phyloP scores from a whole-genome alignment of 2,113 vertebrate genomes.

The Glaucidium brasilianum region DNA sequence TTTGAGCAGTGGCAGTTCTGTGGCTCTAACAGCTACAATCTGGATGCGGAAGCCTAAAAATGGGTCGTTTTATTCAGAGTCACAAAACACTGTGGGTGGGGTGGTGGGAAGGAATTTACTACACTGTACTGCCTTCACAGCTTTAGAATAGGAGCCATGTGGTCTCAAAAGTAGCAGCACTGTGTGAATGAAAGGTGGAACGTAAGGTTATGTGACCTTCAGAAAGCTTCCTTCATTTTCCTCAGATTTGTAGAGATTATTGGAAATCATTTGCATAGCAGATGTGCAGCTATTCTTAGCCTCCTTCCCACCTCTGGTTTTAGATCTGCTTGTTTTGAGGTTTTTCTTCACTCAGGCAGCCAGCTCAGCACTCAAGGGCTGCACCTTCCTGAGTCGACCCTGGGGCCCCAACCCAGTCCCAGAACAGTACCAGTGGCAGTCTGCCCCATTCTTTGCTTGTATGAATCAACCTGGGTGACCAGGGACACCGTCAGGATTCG shows the following conservation, averaged over 20 bases:
- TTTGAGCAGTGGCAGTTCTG: neutral
- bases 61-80: neutral
- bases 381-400: accelerated
- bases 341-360: accelerated
- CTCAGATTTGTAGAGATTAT: neutral
- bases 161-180: neutral
- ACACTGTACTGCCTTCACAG: accelerated
- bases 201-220: neutral
- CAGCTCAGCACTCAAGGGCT: accelerated
- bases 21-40: neutral
- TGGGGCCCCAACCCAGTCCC: too few relatives aligned
- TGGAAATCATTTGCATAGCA: neutral
- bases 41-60: neutral
- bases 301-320: neutral
- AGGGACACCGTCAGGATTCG: neutral
- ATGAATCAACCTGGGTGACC: accelerated
- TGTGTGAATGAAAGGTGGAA: neutral
- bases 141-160: neutral
- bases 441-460: accelerated
- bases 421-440: accelerated
- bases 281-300: neutral
- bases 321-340: neutral
- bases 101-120: neutral
- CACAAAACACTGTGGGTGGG: neutral
- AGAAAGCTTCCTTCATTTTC: neutral